Conservation (phyloP, 1,140 invertebrate genomes). For the Reticulitermes speratus region DNA sequence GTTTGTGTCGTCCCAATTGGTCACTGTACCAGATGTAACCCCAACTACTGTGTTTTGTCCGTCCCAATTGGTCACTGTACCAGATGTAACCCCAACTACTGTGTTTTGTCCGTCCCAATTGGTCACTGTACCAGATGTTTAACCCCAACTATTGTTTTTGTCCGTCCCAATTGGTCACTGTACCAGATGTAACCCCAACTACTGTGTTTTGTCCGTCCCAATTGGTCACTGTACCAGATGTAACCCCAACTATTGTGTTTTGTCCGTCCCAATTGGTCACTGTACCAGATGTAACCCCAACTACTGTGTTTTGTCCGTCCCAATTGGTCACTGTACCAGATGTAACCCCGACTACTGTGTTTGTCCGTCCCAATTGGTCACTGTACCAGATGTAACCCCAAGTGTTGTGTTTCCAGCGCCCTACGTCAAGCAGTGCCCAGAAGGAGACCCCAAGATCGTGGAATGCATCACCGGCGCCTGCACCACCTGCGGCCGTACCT, state of each 20-base stretch:
- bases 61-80: no score
- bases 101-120: conserved; percentile 42
- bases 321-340: no score
- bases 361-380: conserved; percentile 39
- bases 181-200: no score
- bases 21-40: no score
- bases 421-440: conserved; percentile 68
- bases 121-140: no score
- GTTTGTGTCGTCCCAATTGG: no score
- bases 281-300: no score
- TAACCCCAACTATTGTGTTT: conserved; percentile 40
- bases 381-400: no score
- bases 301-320: conserved; percentile 42
- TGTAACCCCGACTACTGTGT: conserved; percentile 28
- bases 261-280: no score
- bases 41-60: conserved; percentile 42
- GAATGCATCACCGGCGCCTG: conserved; percentile 61
- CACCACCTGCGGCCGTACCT: conserved; percentile 66
- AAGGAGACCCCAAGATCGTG: conserved; percentile 61
- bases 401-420: conserved; percentile 54
- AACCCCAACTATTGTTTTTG: conserved; percentile 40
- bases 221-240: no score
- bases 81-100: neutral
- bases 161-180: no score
- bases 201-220: conserved; percentile 42